Percentiles rank a stretch among this genome's conserved stretches.
Evolutionary conservation across 2,113 vertebrate genomes (phyloP).

Genomic region (Morone saxatilis): DNA sequence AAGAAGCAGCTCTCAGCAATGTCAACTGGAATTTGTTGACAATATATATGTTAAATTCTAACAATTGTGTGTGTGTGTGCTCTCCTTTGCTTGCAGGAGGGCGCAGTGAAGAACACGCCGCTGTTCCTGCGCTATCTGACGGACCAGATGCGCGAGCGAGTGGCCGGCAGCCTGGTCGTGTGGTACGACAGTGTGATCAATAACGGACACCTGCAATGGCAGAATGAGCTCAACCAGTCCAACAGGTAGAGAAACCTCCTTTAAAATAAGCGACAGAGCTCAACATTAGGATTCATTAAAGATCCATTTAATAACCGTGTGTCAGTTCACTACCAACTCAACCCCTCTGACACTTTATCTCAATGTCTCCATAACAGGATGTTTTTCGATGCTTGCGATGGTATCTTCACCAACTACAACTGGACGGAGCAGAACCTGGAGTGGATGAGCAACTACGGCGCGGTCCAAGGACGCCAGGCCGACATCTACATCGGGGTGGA

Average conservation of each 20-base stretch:
- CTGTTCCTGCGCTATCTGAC: conserved; percentile 90
- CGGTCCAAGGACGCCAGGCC: conserved; percentile 75
- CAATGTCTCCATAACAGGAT: conserved; percentile 76
- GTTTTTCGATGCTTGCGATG: conserved; percentile 93
- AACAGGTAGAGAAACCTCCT: conserved; percentile 85
- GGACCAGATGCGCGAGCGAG: conserved; percentile 80
- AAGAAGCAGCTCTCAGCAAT: too few species aligned
- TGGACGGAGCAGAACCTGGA: conserved; percentile 90
- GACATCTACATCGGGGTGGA: conserved; percentile 93
- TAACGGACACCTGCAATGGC: conserved; percentile 89
- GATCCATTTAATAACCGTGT: too few species aligned
- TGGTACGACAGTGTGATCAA: conserved; percentile 95
- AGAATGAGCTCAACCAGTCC: conserved; percentile 91
- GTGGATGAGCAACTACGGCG: conserved; percentile 70
- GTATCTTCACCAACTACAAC: conserved; percentile 98
- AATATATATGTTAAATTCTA: too few species aligned
- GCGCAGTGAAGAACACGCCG: conserved; percentile 82
- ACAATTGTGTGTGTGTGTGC: too few species aligned
- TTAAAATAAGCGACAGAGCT: background rate
- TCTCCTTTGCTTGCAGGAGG: conserved; percentile 63
- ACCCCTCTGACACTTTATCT: background rate
- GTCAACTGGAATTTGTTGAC: too few species aligned
- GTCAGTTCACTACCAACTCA: background rate
- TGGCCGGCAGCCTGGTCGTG: conserved; percentile 88
- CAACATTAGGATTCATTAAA: too few species aligned